These are phyloP conservation scores for Rhogogaster chlorosoma DNA, from an alignment of 2,888 invertebrate species.

Conservation along the genomic window DNA sequence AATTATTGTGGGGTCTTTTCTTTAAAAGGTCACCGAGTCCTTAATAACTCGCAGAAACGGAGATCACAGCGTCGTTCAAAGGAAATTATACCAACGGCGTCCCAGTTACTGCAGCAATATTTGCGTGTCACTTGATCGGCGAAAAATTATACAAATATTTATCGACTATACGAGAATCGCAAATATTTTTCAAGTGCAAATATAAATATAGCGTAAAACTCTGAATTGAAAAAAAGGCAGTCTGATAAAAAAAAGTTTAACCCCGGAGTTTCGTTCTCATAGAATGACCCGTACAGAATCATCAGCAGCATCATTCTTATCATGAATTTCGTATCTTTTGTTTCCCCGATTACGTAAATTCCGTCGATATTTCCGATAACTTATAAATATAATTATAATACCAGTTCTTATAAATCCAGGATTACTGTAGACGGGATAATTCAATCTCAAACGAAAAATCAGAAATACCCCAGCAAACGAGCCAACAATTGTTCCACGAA, in stretches of 20 bases:
- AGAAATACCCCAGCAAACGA: background rate
- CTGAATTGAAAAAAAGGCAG: no score
- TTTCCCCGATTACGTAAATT: background rate
- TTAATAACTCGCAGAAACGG: slow-evolving; percentile 60
- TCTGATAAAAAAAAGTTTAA: background rate
- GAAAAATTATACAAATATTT: background rate
- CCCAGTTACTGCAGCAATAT: background rate
- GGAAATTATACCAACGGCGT: slow-evolving; percentile 17
- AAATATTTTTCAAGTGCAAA: background rate
- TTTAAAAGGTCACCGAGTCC: slow-evolving; percentile 66
- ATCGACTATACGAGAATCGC: background rate
- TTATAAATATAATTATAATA: background rate
- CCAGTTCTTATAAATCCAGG: background rate
- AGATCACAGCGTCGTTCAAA: slow-evolving; percentile 11
- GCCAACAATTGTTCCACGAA: background rate
- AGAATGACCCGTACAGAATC: background rate
- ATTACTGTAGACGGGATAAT: background rate
- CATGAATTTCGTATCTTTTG: background rate
- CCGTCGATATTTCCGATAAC: background rate
- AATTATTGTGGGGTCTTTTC: slow-evolving; percentile 67
- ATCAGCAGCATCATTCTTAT: background rate
- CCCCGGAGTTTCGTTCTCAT: background rate
- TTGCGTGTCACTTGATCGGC: slow-evolving; percentile 3
- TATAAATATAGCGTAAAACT: background rate
- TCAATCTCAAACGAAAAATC: background rate